phyloP scores from a whole-genome alignment of 1,140 invertebrate species.

The Eueides isabella region DNA sequence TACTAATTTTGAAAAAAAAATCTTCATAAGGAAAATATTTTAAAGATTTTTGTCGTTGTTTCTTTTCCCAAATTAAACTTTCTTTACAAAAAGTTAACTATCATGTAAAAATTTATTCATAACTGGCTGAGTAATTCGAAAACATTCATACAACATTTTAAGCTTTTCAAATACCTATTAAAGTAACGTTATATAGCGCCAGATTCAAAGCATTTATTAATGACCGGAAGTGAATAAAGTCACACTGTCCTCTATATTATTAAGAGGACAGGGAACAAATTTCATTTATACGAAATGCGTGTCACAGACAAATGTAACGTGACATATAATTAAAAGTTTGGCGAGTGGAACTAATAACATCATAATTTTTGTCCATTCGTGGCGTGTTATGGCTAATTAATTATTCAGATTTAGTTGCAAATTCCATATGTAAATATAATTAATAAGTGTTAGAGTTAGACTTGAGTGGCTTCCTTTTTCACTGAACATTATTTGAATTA shows the following conservation, averaged over 20 bases:
- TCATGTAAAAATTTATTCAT: too few relatives aligned
- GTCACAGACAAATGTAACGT: neutral
- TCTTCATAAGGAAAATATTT: too few relatives aligned
- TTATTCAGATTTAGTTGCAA: neutral
- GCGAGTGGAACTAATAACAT: neutral
- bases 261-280: neutral
- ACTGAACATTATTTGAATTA: too few relatives aligned
- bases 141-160: too few relatives aligned
- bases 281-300: neutral
- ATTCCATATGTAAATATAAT: neutral
- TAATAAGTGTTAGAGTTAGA: neutral
- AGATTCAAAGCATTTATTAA: neutral
- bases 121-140: too few relatives aligned
- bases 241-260: neutral
- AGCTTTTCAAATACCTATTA: too few relatives aligned
- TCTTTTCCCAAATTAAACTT: too few relatives aligned
- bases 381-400: neutral
- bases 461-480: too few relatives aligned
- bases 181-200: too few relatives aligned
- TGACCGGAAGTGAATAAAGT: neutral
- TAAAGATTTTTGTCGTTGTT: too few relatives aligned
- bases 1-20: too few relatives aligned
- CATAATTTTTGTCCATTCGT: neutral
- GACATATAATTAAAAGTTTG: constrained; percentile 5
- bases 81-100: too few relatives aligned